Evolutionary conservation across 2,888 invertebrate species (phyloP), one percentile per base, ranked within the genome.

Genomic region (Cheilosia soror): DNA sequence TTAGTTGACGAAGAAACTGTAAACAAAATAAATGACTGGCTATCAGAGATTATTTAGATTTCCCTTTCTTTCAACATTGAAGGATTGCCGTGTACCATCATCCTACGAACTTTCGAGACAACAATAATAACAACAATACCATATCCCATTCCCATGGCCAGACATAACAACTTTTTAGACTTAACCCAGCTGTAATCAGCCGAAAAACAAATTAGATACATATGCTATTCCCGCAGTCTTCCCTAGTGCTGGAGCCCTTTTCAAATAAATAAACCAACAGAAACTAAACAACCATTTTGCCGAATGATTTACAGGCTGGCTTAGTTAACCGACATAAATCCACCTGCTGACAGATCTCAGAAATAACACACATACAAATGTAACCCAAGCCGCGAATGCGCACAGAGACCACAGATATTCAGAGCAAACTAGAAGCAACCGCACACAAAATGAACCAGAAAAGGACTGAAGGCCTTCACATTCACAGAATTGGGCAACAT

Each of bases 251-350:
- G 4, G n/a, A 25, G 53, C 53, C 62, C 73, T 31, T n/a, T 11
- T 5, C 15, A 42, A 72, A 66, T 53, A 29, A 72, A 71, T 62
- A 69, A 55, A 47, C 51, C 44, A 73, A 57, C 20, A 51, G 51
- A 49, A 51, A 11, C 51, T 58, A 40, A 77, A 55, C 47, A 72
- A 47, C 62, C 68, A 58, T 73, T 75, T 57, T 65, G 57, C 63
- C 82, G 77, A 89, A 90, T 90, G 91, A 91, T 91, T 91, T 91
- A 91, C 90, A 90, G 89, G 89, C 89, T 89, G 90, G 89, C 89
- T 89, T 87, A 88, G 88, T 88, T 88, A 88, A 88, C 88, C 89
- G 90, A 90, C 91, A 91, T 91, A 91, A 91, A 91, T 91, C 90
- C 90, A 90, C 90, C 90, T 90, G 90, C 88, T 90, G 90, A 90